Evolutionary conservation across 2,888 invertebrate genomes (phyloP).

Genomic region (Ashinkailepas kermadecensis): DNA sequence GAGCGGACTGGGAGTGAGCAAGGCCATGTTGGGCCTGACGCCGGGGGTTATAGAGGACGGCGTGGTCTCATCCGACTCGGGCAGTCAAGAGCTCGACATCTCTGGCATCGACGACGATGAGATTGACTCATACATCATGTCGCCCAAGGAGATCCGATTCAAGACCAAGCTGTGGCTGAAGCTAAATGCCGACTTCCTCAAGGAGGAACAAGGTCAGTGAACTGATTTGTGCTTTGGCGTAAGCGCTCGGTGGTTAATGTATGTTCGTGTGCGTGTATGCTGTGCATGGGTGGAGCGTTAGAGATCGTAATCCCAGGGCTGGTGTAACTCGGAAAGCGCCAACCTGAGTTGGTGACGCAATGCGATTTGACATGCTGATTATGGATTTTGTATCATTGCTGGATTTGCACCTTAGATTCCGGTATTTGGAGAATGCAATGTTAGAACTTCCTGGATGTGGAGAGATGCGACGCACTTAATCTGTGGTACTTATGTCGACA

Average conservation of each 20-base stretch:
- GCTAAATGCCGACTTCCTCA: slow-evolving; percentile 77
- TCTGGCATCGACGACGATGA: slow-evolving; percentile 79
- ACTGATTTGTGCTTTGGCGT: neutral
- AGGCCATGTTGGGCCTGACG: neutral
- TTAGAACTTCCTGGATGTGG: no score
- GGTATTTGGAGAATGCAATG: no score
- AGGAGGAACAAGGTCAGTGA: slow-evolving; percentile 63
- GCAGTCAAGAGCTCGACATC: slow-evolving; percentile 54
- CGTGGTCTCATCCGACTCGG: slow-evolving; percentile 36
- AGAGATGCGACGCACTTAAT: no score
- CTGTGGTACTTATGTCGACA: no score
- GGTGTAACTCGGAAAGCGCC: no score
- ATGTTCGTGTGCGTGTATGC: no score
- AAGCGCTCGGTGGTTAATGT: neutral
- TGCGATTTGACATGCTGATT: no score
- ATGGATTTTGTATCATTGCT: no score
- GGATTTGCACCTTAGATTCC: no score
- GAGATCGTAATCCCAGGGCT: no score
- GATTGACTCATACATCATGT: slow-evolving; percentile 75
- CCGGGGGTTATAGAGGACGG: neutral
- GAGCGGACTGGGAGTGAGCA: neutral
- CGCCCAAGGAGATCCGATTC: slow-evolving; percentile 65
- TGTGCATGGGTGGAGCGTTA: no score
- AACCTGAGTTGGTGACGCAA: no score
- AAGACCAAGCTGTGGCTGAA: slow-evolving; percentile 83